A percentile compares a stretch with the other conserved stretches of the same genome.
phyloP scores from a whole-genome alignment of 64 coral and sea anemone genomes.

The Porites lutea region DNA sequence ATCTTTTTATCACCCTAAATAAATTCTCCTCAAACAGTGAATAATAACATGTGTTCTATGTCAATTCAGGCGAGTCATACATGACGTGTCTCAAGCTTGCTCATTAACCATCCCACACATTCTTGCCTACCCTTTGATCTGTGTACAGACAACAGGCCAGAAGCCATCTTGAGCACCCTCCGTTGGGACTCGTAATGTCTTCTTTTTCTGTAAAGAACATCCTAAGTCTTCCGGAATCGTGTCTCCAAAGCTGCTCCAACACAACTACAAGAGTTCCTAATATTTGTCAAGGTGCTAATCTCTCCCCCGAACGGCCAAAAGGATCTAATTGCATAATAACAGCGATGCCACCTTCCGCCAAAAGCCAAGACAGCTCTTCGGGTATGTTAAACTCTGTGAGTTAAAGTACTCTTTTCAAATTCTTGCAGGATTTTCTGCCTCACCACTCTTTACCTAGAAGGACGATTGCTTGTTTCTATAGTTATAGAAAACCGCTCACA shows the following conservation, averaged over 20 bases:
- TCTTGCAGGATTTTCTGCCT: neutral
- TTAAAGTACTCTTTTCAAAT: conserved; percentile 2
- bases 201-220: conserved; percentile 98
- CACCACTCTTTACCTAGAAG: neutral
- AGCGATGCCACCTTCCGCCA: conserved; percentile 43
- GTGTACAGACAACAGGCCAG: conserved; percentile 91
- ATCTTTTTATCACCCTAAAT: conserved; percentile 90
- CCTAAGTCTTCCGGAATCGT: conserved; percentile 85
- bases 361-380: conserved; percentile 54
- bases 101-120: conserved; percentile 91
- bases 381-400: conserved; percentile 11
- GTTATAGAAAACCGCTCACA: neutral
- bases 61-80: conserved; percentile 94
- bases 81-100: conserved; percentile 93
- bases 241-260: conserved; percentile 72
- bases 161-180: conserved; percentile 92
- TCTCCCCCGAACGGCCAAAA: conserved; percentile 51
- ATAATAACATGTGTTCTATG: conserved; percentile 89
- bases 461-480: neutral
- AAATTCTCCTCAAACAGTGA: conserved; percentile 91
- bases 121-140: conserved; percentile 83
- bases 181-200: conserved; percentile 84
- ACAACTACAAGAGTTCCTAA: conserved; percentile 65
- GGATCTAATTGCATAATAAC: conserved; percentile 56
- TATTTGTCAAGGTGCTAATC: conserved; percentile 91